Evolutionary conservation across 2,888 invertebrate species (phyloP).

Genomic region (Chymomyza amoena): DNA sequence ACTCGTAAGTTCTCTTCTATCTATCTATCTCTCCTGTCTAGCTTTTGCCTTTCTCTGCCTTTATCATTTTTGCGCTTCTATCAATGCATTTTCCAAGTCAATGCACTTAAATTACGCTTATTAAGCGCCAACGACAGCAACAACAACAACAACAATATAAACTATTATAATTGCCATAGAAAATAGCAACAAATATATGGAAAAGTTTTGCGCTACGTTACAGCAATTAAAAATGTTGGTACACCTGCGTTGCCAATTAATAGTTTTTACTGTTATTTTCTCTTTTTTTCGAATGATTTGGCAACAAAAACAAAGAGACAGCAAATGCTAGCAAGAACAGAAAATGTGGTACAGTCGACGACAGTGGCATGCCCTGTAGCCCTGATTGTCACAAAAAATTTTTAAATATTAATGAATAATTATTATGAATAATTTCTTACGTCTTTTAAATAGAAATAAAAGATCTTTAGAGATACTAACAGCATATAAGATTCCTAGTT

Average conservation of each 20-base stretch:
- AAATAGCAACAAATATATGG: conserved; percentile 5
- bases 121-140: conserved; percentile 25
- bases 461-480: too few species aligned
- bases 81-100: conserved; percentile 50
- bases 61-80: conserved; percentile 18
- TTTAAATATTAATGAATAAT: too few species aligned
- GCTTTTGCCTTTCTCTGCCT: too few species aligned
- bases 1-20: too few species aligned
- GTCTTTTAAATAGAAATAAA: too few species aligned
- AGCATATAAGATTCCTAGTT: too few species aligned
- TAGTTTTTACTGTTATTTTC: conserved; percentile 34
- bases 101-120: conserved; percentile 49
- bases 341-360: too few species aligned
- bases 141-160: conserved; percentile 17
- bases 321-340: conserved; percentile 17
- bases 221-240: conserved; percentile 51
- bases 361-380: too few species aligned
- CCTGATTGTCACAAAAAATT: too few species aligned
- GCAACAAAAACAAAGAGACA: conserved; percentile 25
- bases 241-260: conserved; percentile 60
- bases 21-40: background rate
- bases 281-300: conserved; percentile 35
- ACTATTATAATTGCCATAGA: background rate
- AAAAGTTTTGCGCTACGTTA: conserved; percentile 49
- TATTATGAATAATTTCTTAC: too few species aligned